Evolutionary conservation across 2,888 invertebrate species (phyloP).

Genomic region (Trissonchulus sp.): DNA sequence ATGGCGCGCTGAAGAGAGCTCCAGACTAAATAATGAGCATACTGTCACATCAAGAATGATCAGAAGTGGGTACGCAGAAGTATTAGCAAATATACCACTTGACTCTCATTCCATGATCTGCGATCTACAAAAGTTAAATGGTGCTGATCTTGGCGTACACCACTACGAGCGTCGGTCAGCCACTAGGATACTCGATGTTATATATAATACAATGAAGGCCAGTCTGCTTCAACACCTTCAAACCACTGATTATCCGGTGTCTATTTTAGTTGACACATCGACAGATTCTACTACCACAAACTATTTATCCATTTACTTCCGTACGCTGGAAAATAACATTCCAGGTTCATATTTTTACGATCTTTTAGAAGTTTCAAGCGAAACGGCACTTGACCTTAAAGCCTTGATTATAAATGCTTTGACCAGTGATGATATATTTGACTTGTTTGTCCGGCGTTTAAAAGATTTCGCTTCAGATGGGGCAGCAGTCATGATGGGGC

Average conservation of each 20-base stretch:
- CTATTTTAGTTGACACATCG: conserved; percentile 7
- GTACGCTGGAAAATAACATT: conserved; percentile 7
- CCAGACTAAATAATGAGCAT: not conserved
- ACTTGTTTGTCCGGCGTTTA: not conserved
- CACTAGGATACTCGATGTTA: not conserved
- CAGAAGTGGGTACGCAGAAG: not conserved
- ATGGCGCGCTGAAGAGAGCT: not conserved
- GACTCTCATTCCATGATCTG: not conserved
- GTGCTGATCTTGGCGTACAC: not conserved
- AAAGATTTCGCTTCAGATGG: conserved; percentile 19
- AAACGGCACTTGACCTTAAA: not conserved
- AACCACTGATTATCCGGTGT: not conserved
- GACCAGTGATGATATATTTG: not conserved
- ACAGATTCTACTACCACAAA: not conserved
- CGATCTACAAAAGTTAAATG: conserved; percentile 2
- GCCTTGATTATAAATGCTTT: not conserved
- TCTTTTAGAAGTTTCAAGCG: not conserved
- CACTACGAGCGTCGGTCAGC: not conserved
- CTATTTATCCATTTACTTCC: not conserved
- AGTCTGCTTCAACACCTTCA: not conserved
- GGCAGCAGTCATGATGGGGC: conserved; percentile 16
- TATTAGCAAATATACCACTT: conserved; percentile 13
- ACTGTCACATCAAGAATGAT: conserved; percentile 15
- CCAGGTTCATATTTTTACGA: conserved; percentile 15
- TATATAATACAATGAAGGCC: not conserved